A percentile compares a stretch with the other conserved stretches of the same genome.
Conservation (phyloP, 2,888 invertebrate genomes). For the Dichetophora obliterata region DNA sequence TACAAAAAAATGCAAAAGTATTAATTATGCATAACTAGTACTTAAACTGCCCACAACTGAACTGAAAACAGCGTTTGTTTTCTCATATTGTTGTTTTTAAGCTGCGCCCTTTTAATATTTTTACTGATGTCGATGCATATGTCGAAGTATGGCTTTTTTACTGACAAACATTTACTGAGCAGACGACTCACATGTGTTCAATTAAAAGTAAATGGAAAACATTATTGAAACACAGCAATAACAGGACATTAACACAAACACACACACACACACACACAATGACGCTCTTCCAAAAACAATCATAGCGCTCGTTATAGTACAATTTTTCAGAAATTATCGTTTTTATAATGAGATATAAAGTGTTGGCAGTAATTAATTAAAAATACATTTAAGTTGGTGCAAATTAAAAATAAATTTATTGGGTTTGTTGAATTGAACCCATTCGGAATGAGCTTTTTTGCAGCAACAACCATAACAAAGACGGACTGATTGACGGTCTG, state of each 20-base stretch:
- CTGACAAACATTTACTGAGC: slow-evolving; percentile 8
- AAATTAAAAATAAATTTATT: too few relatives aligned
- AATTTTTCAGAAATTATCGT: background rate
- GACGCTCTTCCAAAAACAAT: background rate
- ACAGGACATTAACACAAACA: background rate
- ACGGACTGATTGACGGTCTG: too few relatives aligned
- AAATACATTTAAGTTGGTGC: background rate
- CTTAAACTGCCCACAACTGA: too few relatives aligned
- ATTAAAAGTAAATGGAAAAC: slow-evolving; percentile 20
- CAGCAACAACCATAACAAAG: too few relatives aligned
- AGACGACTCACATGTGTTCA: slow-evolving; percentile 21
- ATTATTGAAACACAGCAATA: background rate
- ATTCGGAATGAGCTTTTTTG: too few relatives aligned
- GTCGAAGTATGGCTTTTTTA: background rate
- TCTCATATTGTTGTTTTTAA: background rate
- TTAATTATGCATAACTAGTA: too few relatives aligned
- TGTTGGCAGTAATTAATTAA: background rate
- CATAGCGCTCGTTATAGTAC: background rate
- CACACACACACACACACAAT: background rate
- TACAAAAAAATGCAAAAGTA: too few relatives aligned
- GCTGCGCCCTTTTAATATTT: background rate
- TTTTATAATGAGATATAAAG: background rate
- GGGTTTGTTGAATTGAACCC: too few relatives aligned
- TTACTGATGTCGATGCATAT: too few relatives aligned
- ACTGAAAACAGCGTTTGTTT: background rate